These are phyloP conservation scores for Archips crataeganus DNA, from an alignment of 2,888 invertebrate genomes.

Conservation along the genomic window DNA sequence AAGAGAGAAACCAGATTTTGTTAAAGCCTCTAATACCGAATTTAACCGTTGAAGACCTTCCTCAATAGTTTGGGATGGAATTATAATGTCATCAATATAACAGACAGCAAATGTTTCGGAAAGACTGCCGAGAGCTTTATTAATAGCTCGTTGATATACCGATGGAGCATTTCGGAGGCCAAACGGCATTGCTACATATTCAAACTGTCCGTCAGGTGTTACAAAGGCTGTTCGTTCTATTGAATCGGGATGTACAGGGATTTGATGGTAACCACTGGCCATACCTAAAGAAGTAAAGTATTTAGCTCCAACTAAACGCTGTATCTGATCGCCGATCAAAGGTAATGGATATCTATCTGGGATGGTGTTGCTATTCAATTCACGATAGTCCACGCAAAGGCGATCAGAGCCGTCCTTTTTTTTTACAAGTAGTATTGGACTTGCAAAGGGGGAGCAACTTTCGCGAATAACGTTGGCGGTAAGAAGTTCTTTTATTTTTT, in stretches of 20 bases:
- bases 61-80: background rate
- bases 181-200: conserved; percentile 41
- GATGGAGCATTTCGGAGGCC: conserved; percentile 21
- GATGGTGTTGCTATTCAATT: conserved; percentile 20
- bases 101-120: conserved; percentile 8
- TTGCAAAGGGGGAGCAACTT: conserved; percentile 22
- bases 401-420: conserved; percentile 20
- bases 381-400: conserved; percentile 24
- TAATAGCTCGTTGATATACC: conserved; percentile 44
- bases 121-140: conserved; percentile 32
- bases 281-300: conserved; percentile 39
- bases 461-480: background rate
- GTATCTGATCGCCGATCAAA: conserved; percentile 30
- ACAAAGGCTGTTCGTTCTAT: conserved; percentile 44
- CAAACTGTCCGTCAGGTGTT: conserved; percentile 42
- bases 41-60: conserved; percentile 12
- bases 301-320: conserved; percentile 27
- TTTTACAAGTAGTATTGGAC: conserved; percentile 19
- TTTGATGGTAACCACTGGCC: conserved; percentile 42
- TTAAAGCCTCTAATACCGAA: background rate
- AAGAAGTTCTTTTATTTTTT: background rate
- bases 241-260: conserved; percentile 30
- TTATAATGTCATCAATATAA: conserved; percentile 31
- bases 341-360: conserved; percentile 13
- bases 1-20: conserved; percentile 2